Percentiles rank a stretch among this genome's conserved stretches.
Conservation (phyloP, 2,113 vertebrate species). For the Pachypanchax playfairii region DNA sequence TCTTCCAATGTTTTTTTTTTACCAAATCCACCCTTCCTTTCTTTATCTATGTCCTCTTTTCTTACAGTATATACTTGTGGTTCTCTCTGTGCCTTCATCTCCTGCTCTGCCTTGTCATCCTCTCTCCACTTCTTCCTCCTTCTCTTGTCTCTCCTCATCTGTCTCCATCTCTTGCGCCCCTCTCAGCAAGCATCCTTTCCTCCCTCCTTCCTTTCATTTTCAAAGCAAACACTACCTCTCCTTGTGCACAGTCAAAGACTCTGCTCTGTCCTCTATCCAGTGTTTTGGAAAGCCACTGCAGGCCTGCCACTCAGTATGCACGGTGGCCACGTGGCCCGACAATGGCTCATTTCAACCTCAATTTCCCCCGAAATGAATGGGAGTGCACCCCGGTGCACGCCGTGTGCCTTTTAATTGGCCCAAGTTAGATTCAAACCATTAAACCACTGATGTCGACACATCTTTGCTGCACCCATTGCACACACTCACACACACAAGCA, state of each 20-base stretch:
- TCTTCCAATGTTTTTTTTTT: slow-evolving; percentile 8
- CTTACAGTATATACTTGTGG: slow-evolving; percentile 23
- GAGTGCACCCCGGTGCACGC: slow-evolving; percentile 69
- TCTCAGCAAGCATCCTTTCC: slow-evolving; percentile 40
- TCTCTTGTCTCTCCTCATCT: slow-evolving; percentile 60
- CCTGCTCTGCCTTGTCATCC: slow-evolving; percentile 57
- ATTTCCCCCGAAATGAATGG: slow-evolving; percentile 81
- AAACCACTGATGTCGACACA: slow-evolving; percentile 79
- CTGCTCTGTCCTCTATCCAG: slow-evolving; percentile 65
- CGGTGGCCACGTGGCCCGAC: slow-evolving; percentile 74
- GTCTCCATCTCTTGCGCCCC: slow-evolving; percentile 44
- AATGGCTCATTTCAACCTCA: slow-evolving; percentile 82
- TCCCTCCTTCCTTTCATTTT: slow-evolving; percentile 66
- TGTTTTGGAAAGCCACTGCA: slow-evolving; percentile 62
- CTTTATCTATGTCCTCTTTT: slow-evolving; percentile 16
- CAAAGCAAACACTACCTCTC: slow-evolving; percentile 67
- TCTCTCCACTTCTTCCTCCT: slow-evolving; percentile 49
- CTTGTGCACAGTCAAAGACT: slow-evolving; percentile 69
- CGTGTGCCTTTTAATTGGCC: slow-evolving; percentile 79
- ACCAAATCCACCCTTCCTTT: slow-evolving; percentile 20
- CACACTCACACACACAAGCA: slow-evolving; percentile 21
- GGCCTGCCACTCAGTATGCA: slow-evolving; percentile 66
- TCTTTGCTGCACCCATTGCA: slow-evolving; percentile 56
- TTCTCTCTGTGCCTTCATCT: slow-evolving; percentile 38
- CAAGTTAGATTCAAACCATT: slow-evolving; percentile 81